phyloP scores from a whole-genome alignment of 1,140 invertebrate genomes.

The Drosophila subpulchrella region DNA sequence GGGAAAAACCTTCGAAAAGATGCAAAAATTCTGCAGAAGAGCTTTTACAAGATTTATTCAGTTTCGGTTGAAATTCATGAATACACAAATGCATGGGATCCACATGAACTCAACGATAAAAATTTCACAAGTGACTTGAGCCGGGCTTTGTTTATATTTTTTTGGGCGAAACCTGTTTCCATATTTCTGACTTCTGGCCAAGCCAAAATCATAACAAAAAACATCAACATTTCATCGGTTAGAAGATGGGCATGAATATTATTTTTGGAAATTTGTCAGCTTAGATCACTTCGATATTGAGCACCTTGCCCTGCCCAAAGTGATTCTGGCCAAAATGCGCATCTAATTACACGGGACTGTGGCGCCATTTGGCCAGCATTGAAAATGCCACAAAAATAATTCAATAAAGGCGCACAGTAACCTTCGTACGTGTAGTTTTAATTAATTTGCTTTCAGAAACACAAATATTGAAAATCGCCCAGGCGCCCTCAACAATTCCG shows the following conservation, averaged over 20 bases:
- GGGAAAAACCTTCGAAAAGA: constrained; percentile 17
- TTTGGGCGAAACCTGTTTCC: constrained; percentile 46
- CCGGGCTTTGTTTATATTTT: constrained; percentile 39
- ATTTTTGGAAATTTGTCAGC: constrained; percentile 48
- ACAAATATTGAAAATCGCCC: constrained; percentile 35
- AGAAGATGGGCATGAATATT: constrained; percentile 36
- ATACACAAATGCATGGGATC: constrained; percentile 7
- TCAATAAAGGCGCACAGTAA: constrained; percentile 40
- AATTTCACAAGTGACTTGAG: constrained; percentile 18
- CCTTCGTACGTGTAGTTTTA: constrained; percentile 79
- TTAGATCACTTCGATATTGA: constrained; percentile 58
- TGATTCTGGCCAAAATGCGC: constrained; percentile 49
- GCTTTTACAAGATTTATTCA: constrained; percentile 33
- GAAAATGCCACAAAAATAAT: constrained; percentile 45
- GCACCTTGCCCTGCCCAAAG: neutral
- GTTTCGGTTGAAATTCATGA: constrained; percentile 39
- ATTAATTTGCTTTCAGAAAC: constrained; percentile 74
- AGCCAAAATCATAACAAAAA: constrained; percentile 48
- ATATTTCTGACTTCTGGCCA: constrained; percentile 48
- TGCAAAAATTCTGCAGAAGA: constrained; percentile 53
- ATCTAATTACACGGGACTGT: constrained; percentile 62
- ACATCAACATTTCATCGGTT: constrained; percentile 29
- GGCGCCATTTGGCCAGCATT: constrained; percentile 64
- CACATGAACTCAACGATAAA: constrained; percentile 5
- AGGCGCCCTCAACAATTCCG: constrained; percentile 30